A percentile compares a stretch with the other conserved stretches of the same genome.
Conservation (phyloP, 2,113 vertebrate genomes). For the Upupa epops region DNA sequence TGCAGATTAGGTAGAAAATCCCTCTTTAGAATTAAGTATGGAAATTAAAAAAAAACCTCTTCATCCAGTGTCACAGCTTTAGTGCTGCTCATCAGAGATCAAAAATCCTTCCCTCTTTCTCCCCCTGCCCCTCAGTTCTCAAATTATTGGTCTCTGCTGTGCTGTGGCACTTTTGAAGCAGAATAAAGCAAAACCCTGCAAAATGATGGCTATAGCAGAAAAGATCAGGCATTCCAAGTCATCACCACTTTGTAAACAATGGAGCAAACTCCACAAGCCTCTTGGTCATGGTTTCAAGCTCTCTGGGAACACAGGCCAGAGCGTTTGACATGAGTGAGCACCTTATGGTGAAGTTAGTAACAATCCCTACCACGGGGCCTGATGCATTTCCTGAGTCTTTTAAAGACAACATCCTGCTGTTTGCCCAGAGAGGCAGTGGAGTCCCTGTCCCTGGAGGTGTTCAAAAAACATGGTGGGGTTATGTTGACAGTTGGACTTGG, state of each 20-base stretch:
- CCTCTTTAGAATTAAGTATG: neutral
- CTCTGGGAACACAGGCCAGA: neutral
- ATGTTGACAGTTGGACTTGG: too few species aligned
- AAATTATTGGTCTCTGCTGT: neutral
- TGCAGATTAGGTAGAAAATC: conserved; percentile 45
- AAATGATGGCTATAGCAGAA: neutral
- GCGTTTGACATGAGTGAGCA: neutral
- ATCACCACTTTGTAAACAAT: conserved; percentile 1
- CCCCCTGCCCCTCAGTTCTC: neutral
- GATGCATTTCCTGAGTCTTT: neutral
- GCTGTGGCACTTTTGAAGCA: neutral
- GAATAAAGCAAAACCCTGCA: neutral
- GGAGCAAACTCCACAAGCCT: neutral
- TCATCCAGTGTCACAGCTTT: neutral
- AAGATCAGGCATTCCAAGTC: neutral
- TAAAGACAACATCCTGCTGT: neutral
- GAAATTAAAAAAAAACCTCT: neutral
- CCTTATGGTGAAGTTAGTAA: neutral
- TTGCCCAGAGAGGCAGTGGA: too few species aligned
- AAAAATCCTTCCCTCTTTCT: neutral
- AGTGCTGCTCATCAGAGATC: neutral
- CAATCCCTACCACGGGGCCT: neutral
- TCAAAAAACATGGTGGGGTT: too few species aligned
- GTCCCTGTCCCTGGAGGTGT: too few species aligned
- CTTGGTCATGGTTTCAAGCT: neutral